Conservation (phyloP, 2,888 invertebrate genomes). For the Laspeyria flexula region DNA sequence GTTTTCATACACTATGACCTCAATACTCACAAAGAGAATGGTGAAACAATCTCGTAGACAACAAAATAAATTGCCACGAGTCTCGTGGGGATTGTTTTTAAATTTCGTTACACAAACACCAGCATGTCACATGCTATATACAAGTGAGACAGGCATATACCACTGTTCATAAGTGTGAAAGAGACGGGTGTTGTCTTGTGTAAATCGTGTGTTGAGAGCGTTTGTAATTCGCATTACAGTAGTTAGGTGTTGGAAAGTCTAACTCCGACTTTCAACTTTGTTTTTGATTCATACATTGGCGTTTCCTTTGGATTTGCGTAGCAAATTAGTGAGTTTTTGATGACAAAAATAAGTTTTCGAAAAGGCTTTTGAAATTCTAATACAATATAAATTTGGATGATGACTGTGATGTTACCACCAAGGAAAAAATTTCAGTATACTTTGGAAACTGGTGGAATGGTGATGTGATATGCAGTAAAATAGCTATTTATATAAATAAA, state of each 20-base stretch:
- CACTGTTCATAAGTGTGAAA: slow-evolving; percentile 16
- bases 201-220: slow-evolving; percentile 30
- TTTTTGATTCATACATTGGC: slow-evolving; percentile 37
- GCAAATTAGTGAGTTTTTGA: slow-evolving; percentile 27
- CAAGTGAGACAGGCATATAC: slow-evolving; percentile 43
- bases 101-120: slow-evolving; percentile 72
- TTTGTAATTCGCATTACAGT: slow-evolving; percentile 44
- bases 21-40: slow-evolving; percentile 35
- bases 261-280: slow-evolving; percentile 19
- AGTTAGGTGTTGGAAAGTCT: slow-evolving; percentile 40
- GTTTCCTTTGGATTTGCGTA: slow-evolving; percentile 35
- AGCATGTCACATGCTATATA: slow-evolving; percentile 38
- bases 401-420: too few species aligned
- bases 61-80: slow-evolving; percentile 68
- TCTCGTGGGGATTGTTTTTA: slow-evolving; percentile 76
- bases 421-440: too few species aligned
- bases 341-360: not conserved
- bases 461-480: too few species aligned
- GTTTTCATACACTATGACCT: slow-evolving; percentile 17
- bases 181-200: slow-evolving; percentile 35
- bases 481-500: too few species aligned
- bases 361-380: not conserved
- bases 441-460: too few species aligned
- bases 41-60: slow-evolving; percentile 68
- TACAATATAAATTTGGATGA: not conserved